phyloP scores from a whole-genome alignment of 2,888 invertebrate genomes.

The Drosophila mulleri region DNA sequence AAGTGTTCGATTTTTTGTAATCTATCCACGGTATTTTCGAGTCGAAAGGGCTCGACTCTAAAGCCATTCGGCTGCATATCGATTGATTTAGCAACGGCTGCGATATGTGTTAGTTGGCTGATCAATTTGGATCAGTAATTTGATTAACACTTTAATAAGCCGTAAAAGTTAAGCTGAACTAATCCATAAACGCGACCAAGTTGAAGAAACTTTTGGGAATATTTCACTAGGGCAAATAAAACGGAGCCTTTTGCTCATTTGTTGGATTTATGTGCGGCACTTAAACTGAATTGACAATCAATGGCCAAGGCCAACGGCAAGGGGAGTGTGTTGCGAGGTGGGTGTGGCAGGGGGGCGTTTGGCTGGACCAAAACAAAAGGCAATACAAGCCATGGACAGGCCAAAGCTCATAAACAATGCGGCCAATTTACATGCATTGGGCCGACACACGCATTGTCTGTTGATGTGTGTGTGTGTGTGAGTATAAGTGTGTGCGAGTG shows the following conservation, averaged over 20 bases:
- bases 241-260: slow-evolving; percentile 61
- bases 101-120: background rate
- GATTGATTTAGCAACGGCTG: too few species aligned
- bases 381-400: slow-evolving; percentile 31
- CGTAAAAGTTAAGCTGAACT: slow-evolving; percentile 1
- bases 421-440: slow-evolving; percentile 76
- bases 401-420: slow-evolving; percentile 70
- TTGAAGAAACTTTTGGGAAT: slow-evolving; percentile 9
- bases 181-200: slow-evolving; percentile 18
- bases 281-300: slow-evolving; percentile 78
- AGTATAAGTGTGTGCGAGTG: slow-evolving; percentile 16
- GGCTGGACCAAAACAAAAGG: slow-evolving; percentile 51
- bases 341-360: slow-evolving; percentile 3
- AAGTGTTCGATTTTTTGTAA: background rate
- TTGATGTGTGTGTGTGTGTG: slow-evolving; percentile 22
- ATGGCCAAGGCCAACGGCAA: slow-evolving; percentile 61
- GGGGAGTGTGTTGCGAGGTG: background rate
- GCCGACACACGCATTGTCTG: slow-evolving; percentile 35
- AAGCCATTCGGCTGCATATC: background rate
- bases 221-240: slow-evolving; percentile 24
- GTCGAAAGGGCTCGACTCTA: background rate
- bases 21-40: background rate
- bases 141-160: slow-evolving; percentile 9
- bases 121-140: background rate
- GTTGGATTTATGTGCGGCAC: slow-evolving; percentile 68